A percentile compares a stretch with the other conserved stretches of the same genome.
Evolutionary conservation across 2,113 vertebrate genomes (phyloP).

Genomic region (Ailuropoda melanoleuca): DNA sequence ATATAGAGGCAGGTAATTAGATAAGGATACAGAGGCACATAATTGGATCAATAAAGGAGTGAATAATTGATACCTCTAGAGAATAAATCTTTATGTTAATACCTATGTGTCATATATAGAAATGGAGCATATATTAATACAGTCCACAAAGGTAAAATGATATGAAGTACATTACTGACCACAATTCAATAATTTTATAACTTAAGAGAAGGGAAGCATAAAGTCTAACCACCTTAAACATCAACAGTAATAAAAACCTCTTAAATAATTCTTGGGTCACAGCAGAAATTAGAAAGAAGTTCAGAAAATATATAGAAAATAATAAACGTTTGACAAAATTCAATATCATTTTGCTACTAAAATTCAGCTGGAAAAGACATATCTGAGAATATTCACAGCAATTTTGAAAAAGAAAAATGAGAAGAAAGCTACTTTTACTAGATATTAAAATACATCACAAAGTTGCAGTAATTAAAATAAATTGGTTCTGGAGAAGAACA

Average conservation of each 20-base stretch:
- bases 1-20: background rate
- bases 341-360: background rate
- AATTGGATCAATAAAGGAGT: background rate
- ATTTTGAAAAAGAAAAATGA: constrained; percentile 19
- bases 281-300: background rate
- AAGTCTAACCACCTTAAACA: background rate
- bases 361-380: background rate
- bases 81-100: background rate
- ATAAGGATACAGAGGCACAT: background rate
- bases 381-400: background rate
- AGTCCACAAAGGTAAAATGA: background rate
- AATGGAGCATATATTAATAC: background rate
- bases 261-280: background rate
- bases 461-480: background rate
- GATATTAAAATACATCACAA: background rate
- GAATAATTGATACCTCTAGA: background rate
- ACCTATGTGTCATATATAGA: background rate
- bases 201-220: background rate
- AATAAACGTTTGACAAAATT: background rate
- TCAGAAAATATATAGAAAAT: background rate
- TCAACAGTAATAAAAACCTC: background rate
- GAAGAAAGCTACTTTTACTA: background rate
- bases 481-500: background rate
- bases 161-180: background rate
- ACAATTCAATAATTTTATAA: background rate